Evolutionary conservation across 2,797 vertebrate genomes (phyloP).

Genomic region (Ataeniobius toweri): DNA sequence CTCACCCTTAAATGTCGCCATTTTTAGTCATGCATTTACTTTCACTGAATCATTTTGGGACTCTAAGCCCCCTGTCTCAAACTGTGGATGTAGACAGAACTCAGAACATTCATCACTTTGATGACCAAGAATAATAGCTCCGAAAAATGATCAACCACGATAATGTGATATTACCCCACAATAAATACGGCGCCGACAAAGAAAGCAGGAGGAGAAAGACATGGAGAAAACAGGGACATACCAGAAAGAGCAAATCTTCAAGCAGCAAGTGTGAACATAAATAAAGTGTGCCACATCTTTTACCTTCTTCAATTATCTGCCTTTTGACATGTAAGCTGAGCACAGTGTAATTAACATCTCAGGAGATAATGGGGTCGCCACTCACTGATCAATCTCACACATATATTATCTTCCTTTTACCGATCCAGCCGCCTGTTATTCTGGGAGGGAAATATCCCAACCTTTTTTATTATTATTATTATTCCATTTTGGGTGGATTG

Average conservation of each 20-base stretch:
- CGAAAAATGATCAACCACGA: slow-evolving; percentile 70
- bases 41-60: neutral
- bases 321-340: slow-evolving; percentile 85
- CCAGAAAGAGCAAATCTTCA: slow-evolving; percentile 56
- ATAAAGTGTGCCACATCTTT: slow-evolving; percentile 82
- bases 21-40: neutral
- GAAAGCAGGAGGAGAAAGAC: slow-evolving; percentile 34
- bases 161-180: slow-evolving; percentile 72
- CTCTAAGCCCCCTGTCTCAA: neutral
- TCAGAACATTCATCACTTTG: slow-evolving; percentile 21
- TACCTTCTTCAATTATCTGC: slow-evolving; percentile 86
- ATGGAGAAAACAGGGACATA: slow-evolving; percentile 25
- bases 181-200: slow-evolving; percentile 74
- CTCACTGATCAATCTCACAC: slow-evolving; percentile 85
- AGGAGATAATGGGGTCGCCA: slow-evolving; percentile 86
- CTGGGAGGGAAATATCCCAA: slow-evolving; percentile 56
- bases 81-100: neutral
- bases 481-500: slow-evolving; percentile 19
- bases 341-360: slow-evolving; percentile 86
- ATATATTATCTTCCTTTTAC: slow-evolving; percentile 82
- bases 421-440: slow-evolving; percentile 72
- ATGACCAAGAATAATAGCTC: slow-evolving; percentile 60
- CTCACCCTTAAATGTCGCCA: too few relatives aligned
- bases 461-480: slow-evolving; percentile 26
- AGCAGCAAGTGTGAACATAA: slow-evolving; percentile 79